Base-by-base conservation (phyloP, 2,888 invertebrate genomes). In the Chrysolina americana region DNA sequence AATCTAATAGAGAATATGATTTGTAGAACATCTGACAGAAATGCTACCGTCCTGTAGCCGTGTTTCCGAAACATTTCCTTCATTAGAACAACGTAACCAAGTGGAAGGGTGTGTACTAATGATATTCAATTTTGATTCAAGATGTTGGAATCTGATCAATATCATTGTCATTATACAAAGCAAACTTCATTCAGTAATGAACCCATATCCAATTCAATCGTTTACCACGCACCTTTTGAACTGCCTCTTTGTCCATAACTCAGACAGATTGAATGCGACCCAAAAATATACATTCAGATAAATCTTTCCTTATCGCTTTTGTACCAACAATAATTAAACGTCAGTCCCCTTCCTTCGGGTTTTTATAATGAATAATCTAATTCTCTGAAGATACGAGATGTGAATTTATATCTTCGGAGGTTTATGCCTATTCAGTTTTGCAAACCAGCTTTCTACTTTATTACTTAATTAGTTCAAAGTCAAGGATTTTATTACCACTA, bases 381-480 rank as follows among this genome's bases (percentile, higher is more conserved):
- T 68, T 72, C 56, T 59, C 50, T 21, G 50, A 21, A 64, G 53
- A 53, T 21, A 21, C 17, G 21, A 59, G 63, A 65, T 68, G 53
- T 65, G 65, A 59, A 68, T 50, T 70, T 59, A 63, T 70, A 63
- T 68, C 70, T 64, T 66, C 63, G 41, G 63, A 56, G 65, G 68
- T 72, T 72, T 68, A 72, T 72, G 44, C 36, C 53, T 41, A 28
- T 64, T 70, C 63, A 62, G 70, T 63, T 65, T 63, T 36, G 41
- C 17, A 28, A 53, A 53, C 41, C 50, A 50, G 65, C 65, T 68
- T 59, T 69, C 62, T 66, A 72, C 59, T 75, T 75, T 75, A 75
- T 75, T 59, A 70, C 75, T 70, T 72, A 75, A 75, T 75, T 75
- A 75, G 72, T 59, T 69, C 65, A 70, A 72, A 72, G 72, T 75